Base-by-base conservation (phyloP, 2,888 invertebrate genomes). In the Antheraea yamamai region DNA sequence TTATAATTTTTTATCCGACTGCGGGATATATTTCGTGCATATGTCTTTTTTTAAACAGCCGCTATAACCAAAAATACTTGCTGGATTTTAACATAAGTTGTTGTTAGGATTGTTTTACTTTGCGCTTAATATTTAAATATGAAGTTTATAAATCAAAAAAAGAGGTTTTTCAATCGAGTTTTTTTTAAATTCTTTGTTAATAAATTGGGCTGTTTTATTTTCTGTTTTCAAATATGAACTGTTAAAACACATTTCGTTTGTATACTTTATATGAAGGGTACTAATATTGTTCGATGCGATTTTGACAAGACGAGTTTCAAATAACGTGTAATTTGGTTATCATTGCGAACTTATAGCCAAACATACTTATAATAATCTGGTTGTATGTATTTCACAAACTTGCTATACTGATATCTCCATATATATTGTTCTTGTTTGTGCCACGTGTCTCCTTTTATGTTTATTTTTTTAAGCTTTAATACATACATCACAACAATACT, bases 391-490 rank as follows among this genome's bases (percentile, higher is more conserved):
- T 39, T 70, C 39, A 70, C 70, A 39, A 39, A 70, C 70, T 70
- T 70, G 70, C 12, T 70, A 39, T 70, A 70, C 70, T 70, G 70
- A 8, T 70, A 70, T n/a, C 20, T 70, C 12, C 12, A 39, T 70
- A 39, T 39, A 20, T 39, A 39, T n/a, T 68, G 35, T 70, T 70
- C 39, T 35, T 70, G 39, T 70, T 39, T 39, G 39, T 70, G 39
- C 35, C 35, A 70, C 70, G 39, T 35, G 70, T n/a, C 39, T 70
- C 39, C 39, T 70, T 70, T 70, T 70, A 70, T 70, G 70, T 70
- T 70, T 70, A 70, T 70, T 39, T 66, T 39, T 68, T 70, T 70
- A 70, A 39, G 70, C 35, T 39, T 70, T 70, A 70, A 70, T 39
- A 70, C 70, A 70, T 14, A 70, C 70, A 70, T 8, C 70, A 70